These are phyloP conservation scores for Botia almorhae DNA, from an alignment of 2,797 vertebrate genomes.

Conservation along the genomic window DNA sequence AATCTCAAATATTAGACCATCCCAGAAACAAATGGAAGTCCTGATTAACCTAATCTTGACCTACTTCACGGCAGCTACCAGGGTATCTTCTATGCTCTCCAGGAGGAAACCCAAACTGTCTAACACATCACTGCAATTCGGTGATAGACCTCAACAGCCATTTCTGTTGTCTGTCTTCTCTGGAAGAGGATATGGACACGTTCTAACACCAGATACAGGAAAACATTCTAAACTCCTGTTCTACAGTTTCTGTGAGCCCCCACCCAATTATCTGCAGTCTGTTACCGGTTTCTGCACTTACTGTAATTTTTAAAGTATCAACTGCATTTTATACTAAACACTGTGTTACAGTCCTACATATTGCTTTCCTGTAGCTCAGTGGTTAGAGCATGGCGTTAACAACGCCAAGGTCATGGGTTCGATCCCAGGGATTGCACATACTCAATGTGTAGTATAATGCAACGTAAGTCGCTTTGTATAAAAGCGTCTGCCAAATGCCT, in stretches of 20 bases:
- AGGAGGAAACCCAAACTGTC: neutral
- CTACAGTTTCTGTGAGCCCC: neutral
- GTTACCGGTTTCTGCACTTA: neutral
- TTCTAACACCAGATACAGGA: neutral
- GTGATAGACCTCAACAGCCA: neutral
- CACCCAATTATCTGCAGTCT: neutral
- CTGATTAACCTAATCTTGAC: slow-evolving; percentile 14
- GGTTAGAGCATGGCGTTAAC: too few relatives aligned
- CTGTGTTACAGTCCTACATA: neutral
- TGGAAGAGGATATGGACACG: neutral
- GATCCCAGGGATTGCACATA: too few relatives aligned
- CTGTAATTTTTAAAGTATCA: too few relatives aligned
- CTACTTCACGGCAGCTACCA: slow-evolving; percentile 7
- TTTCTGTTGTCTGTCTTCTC: neutral
- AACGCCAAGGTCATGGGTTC: too few relatives aligned
- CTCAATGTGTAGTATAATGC: too few relatives aligned
- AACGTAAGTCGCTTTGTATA: too few relatives aligned
- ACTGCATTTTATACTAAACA: neutral
- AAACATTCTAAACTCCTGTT: neutral
- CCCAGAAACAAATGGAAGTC: neutral
- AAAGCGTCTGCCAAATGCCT: too few relatives aligned
- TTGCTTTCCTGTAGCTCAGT: too few relatives aligned
- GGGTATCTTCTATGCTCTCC: neutral
- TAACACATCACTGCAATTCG: neutral
- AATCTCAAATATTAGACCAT: neutral